phyloP scores from a whole-genome alignment of 2,113 vertebrate genomes.

The Lampris megalopsis region DNA sequence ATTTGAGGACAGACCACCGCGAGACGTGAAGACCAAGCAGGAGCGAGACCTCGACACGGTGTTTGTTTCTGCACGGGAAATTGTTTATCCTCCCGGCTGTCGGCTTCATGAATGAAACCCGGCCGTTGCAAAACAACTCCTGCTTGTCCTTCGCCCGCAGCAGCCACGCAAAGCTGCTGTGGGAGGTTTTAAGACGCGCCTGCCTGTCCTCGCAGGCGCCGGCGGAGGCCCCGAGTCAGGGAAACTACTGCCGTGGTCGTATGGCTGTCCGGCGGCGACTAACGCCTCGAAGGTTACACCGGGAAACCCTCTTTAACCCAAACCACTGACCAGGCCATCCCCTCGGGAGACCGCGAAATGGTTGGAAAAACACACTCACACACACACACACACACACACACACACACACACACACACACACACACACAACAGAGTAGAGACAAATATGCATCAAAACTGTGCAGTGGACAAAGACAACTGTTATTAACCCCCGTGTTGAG shows the following conservation, averaged over 20 bases:
- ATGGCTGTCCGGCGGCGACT: background rate
- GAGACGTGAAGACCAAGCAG: background rate
- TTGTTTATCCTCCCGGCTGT: background rate
- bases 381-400: conserved; percentile 11
- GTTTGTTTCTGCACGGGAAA: conserved; percentile 8
- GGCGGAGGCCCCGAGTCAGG: background rate
- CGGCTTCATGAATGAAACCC: conserved; percentile 61
- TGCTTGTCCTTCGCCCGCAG: conserved; percentile 17
- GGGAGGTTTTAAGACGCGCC: background rate
- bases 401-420: conserved; percentile 4
- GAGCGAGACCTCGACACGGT: background rate
- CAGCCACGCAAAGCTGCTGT: conserved; percentile 4
- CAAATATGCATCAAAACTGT: background rate
- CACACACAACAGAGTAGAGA: background rate
- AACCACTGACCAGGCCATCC: conserved; percentile 2
- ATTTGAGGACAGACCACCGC: background rate
- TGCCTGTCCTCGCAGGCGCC: background rate
- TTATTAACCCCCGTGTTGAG: background rate
- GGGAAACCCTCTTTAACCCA: conserved; percentile 27
- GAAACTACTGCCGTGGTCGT: conserved; percentile 24
- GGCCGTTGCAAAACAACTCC: conserved; percentile 10
- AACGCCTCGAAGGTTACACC: conserved; percentile 5
- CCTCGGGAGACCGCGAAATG: conserved; percentile 9
- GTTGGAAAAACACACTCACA: background rate
- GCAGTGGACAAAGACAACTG: background rate